Evolutionary conservation across 2,113 vertebrate genomes (phyloP).

Genomic region (Odontesthes bonariensis): DNA sequence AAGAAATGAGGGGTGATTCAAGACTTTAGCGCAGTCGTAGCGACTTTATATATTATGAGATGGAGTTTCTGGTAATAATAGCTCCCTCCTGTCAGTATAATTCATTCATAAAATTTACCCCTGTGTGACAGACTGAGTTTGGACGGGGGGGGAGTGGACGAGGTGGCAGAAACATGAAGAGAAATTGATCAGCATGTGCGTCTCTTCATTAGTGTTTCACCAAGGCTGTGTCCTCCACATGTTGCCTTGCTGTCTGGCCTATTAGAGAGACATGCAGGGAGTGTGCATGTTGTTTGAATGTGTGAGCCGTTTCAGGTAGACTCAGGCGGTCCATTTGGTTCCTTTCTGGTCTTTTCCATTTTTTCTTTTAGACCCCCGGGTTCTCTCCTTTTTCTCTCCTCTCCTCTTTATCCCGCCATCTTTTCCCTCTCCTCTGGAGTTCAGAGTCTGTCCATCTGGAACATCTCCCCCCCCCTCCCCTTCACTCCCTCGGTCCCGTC

Average conservation of each 20-base stretch:
- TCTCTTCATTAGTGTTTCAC: conserved; percentile 80
- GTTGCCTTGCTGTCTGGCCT: conserved; percentile 71
- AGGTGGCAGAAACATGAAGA: conserved; percentile 52
- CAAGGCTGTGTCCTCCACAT: conserved; percentile 74
- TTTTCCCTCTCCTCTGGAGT: conserved; percentile 69
- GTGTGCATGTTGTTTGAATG: conserved; percentile 35
- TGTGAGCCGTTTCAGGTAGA: conserved; percentile 66
- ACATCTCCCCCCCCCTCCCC: conserved; percentile 26
- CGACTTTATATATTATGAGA: too few relatives aligned
- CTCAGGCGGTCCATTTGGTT: conserved; percentile 59
- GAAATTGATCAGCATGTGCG: conserved; percentile 61
- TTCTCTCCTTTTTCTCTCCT: conserved; percentile 1
- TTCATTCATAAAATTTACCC: conserved; percentile 45
- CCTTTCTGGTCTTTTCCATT: conserved; percentile 43
- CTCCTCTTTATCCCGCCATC: conserved; percentile 47
- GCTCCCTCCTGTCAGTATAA: conserved; percentile 20
- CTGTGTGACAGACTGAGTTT: conserved; percentile 46
- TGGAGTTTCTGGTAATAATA: conserved; percentile 1
- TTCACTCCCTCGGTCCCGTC: conserved; percentile 63
- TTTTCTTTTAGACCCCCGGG: conserved; percentile 46
- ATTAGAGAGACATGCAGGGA: conserved; percentile 68
- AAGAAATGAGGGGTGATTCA: too few relatives aligned
- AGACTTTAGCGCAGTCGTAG: too few relatives aligned
- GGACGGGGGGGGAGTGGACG: conserved; percentile 8
- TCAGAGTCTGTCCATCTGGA: conserved; percentile 78